Evolutionary conservation across 2,113 vertebrate species (phyloP).

Genomic region (Canis aureus): DNA sequence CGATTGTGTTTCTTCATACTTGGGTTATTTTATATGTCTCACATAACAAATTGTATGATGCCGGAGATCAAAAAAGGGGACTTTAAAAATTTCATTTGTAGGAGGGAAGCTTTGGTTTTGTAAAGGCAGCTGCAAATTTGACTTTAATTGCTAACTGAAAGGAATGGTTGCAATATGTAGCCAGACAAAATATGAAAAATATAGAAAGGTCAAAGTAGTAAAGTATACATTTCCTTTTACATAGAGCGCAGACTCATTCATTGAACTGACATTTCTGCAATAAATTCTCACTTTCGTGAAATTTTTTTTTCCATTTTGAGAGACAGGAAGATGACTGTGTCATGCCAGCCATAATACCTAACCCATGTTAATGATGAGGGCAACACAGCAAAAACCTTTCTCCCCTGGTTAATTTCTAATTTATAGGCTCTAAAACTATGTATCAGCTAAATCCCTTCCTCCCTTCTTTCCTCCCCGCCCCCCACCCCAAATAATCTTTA

Average conservation of each 20-base stretch:
- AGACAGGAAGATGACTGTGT: not conserved
- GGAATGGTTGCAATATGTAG: constrained; percentile 71
- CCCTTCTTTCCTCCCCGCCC: not conserved
- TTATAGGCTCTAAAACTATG: not conserved
- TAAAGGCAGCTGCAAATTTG: constrained; percentile 75
- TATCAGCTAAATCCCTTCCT: not conserved
- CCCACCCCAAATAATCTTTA: not conserved
- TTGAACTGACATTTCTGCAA: not conserved
- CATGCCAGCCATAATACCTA: not conserved
- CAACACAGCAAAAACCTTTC: not conserved
- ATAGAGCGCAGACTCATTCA: not conserved
- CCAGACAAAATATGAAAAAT: constrained; percentile 71
- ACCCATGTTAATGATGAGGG: not conserved
- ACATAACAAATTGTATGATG: constrained; percentile 57
- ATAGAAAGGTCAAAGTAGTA: constrained; percentile 62
- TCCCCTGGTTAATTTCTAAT: not conserved
- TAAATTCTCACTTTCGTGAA: not conserved
- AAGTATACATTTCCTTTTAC: constrained; percentile 20
- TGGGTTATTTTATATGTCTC: constrained; percentile 60
- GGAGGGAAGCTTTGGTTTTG: constrained; percentile 74
- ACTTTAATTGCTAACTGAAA: constrained; percentile 79
- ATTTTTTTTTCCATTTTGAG: not conserved
- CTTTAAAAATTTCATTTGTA: constrained; percentile 56
- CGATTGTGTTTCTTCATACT: constrained; percentile 58
- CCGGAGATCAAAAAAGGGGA: constrained; percentile 55